Evolutionary conservation across 2,797 vertebrate genomes (phyloP).

Genomic region (Sphenopsis melanotis): DNA sequence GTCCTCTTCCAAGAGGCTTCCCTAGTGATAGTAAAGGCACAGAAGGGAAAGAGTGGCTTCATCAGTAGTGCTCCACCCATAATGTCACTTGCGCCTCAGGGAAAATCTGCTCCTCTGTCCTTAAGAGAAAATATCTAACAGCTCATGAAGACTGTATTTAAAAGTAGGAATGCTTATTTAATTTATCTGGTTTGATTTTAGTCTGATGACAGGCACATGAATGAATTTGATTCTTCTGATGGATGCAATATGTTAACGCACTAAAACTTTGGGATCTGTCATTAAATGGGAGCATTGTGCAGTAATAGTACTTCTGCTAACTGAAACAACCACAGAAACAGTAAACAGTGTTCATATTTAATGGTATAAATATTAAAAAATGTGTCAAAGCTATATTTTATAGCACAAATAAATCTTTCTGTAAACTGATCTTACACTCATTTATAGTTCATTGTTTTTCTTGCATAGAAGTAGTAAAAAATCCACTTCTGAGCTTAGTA

Average conservation of each 20-base stretch:
- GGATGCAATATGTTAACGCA: not conserved
- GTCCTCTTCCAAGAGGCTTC: not conserved
- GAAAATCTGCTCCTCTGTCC: not conserved
- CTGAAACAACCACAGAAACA: not conserved
- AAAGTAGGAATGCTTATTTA: not conserved
- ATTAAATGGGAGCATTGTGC: not conserved
- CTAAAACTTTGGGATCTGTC: not conserved
- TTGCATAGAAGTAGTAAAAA: slow-evolving; percentile 47
- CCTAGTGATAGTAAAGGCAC: not conserved
- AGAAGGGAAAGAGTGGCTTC: not conserved
- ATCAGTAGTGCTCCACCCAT: not conserved
- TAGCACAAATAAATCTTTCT: not conserved
- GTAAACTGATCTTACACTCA: not conserved
- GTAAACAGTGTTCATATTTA: not conserved
- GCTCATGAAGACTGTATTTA: not conserved
- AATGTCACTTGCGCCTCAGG: not conserved
- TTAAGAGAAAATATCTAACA: not conserved
- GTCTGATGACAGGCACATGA: not conserved
- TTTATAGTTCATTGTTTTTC: slow-evolving; percentile 3
- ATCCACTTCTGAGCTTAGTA: not conserved
- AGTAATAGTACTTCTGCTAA: not conserved
- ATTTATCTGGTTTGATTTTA: not conserved
- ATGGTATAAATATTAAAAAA: not conserved
- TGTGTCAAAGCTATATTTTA: not conserved
- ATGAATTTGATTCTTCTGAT: not conserved